A percentile compares a stretch with the other conserved stretches of the same genome.
These are phyloP conservation scores for Vulpes lagopus DNA, from an alignment of 2,113 vertebrate species.

Conservation along the genomic window DNA sequence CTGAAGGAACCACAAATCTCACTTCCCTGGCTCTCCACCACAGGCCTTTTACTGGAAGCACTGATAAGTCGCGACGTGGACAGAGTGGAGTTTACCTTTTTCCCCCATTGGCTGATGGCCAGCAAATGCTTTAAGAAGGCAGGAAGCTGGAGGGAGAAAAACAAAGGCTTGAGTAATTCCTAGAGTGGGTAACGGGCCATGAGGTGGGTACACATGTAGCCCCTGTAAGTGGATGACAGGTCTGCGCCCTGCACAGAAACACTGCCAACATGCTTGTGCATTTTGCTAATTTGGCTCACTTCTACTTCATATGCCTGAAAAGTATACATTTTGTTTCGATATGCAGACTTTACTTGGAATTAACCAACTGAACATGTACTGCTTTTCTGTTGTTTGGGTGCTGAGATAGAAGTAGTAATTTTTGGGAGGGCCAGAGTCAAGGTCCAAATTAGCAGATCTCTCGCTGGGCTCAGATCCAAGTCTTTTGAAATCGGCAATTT, in stretches of 20 bases:
- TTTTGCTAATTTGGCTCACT: background rate
- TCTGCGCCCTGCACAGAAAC: background rate
- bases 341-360: background rate
- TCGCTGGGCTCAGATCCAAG: conserved; percentile 71
- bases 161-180: background rate
- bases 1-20: rapidly evolving
- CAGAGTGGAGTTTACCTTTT: background rate
- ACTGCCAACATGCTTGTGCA: rapidly evolving
- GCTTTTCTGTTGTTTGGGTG: conserved; percentile 39
- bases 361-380: background rate
- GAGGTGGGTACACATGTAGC: rapidly evolving
- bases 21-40: background rate
- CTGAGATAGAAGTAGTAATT: conserved; percentile 58
- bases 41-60: background rate
- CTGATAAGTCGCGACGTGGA: rapidly evolving
- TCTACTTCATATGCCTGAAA: background rate
- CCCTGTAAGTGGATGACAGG: rapidly evolving
- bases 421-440: conserved; percentile 70
- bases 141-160: background rate
- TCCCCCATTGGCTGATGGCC: background rate
- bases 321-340: background rate
- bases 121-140: background rate
- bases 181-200: background rate
- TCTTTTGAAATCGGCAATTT: conserved; percentile 79
- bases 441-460: conserved; percentile 66